phyloP scores from a whole-genome alignment of 2,113 vertebrate genomes.

The Pithys albifrons region DNA sequence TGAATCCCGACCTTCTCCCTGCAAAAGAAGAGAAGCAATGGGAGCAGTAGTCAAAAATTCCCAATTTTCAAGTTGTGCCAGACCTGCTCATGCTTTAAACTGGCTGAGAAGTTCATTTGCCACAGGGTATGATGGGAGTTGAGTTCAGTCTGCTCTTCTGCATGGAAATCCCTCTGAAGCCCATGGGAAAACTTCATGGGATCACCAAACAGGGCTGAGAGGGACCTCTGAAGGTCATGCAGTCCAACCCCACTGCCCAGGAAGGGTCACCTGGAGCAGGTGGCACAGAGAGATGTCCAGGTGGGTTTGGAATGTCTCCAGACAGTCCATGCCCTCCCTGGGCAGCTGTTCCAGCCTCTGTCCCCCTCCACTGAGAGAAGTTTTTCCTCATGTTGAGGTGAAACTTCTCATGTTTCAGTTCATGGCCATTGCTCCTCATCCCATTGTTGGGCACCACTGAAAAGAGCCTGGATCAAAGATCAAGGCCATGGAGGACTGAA shows the following conservation, averaged over 20 bases:
- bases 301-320: background rate
- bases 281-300: background rate
- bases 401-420: background rate
- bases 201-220: background rate
- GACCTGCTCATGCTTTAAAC: fast-evolving
- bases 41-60: background rate
- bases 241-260: background rate
- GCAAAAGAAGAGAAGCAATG: fast-evolving
- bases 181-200: background rate
- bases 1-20: background rate
- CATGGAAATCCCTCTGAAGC: background rate
- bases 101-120: fast-evolving
- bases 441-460: background rate
- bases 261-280: background rate
- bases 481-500: background rate
- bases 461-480: background rate
- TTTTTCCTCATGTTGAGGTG: background rate
- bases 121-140: fast-evolving
- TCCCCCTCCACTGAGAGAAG: too few species aligned
- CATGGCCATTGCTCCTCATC: background rate
- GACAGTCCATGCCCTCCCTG: background rate
- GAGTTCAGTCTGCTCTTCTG: background rate
- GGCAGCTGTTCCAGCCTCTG: background rate
- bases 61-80: background rate
- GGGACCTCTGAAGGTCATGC: background rate